Base-by-base conservation (phyloP, 35 echinoderm and acorn worm genomes). In the Apostichopus californicus region DNA sequence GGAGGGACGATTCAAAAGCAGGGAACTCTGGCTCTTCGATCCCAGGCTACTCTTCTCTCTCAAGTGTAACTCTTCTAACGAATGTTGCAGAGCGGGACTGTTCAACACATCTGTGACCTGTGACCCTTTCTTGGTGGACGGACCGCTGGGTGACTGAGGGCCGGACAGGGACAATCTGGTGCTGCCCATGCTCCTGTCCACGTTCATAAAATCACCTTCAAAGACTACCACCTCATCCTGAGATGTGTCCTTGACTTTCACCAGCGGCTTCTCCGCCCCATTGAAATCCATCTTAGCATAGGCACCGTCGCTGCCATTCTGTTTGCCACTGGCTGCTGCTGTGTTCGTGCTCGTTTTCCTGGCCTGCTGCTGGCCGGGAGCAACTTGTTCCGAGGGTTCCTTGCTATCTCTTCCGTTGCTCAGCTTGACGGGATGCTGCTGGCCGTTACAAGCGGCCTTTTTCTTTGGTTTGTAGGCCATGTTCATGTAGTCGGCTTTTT, bases 141-240 rank as follows among this genome's bases (percentile, higher is more conserved):
- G 90, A 55, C 60, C 68, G 14, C 68, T 81, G 11, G 94, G 94
- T 10, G 93, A 91, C 46, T 83, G 81, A 5, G 93, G 80, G n/a
- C 64, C 91, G 13, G 92, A 65, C 56, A 81, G 55, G 5, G 73
- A 65, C 1, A 80, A 80, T 80, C 82, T 65, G 13, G 53, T 54
- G 26, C 28, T 63, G 5, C 73, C 78, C 82, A 78, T 56, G 3
- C 93, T 93, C 17, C 77, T 56, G 61, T 96, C 92, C 10, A 97
- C 91, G 56, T 97, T 96, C 86, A 96, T 96, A 73, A 94, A 96
- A 64, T 96, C 95, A 5, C 92, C n/a, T n/a, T 82, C 88, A 90
- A 93, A 96, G 55, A 86, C 80, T 11, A 87, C 81, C 13, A 79
- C 82, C 59, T 21, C 11, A 4, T 55, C 79, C n/a, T 20, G 58